Evolutionary conservation across 2,797 vertebrate genomes (phyloP).

Genomic region (Nothura maculosa): DNA sequence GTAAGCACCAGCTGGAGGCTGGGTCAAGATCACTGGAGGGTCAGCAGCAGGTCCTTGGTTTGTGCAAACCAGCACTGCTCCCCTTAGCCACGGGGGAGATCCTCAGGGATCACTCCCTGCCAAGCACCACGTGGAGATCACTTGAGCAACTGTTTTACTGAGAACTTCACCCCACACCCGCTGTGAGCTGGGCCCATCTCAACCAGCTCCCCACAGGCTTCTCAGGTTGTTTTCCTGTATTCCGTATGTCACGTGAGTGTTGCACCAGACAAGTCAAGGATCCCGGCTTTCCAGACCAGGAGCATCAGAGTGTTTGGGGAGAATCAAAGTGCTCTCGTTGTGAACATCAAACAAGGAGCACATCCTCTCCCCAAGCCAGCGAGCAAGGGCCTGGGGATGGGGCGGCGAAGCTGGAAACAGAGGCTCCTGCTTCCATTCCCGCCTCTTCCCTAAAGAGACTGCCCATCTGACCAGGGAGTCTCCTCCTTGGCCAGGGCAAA

Average conservation of each 20-base stretch:
- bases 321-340: background rate
- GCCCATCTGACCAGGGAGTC: background rate
- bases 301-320: background rate
- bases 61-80: accelerated
- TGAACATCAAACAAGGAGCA: background rate
- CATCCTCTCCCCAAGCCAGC: accelerated
- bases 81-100: background rate
- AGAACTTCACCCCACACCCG: background rate
- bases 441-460: background rate
- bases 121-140: accelerated
- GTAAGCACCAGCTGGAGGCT: slow-evolving; percentile 75
- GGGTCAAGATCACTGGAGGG: slow-evolving; percentile 33
- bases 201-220: background rate
- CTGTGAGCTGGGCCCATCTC: background rate
- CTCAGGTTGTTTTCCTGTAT: background rate
- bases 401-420: background rate
- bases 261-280: background rate
- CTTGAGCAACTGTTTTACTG: background rate
- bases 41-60: background rate
- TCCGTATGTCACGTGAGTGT: no score
- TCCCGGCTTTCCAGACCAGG: background rate
- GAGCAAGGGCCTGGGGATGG: background rate
- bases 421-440: background rate
- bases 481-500: background rate
- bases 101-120: background rate